These are phyloP conservation scores for Onthophagus sagittarius DNA, from an alignment of 2,888 invertebrate species.

Conservation along the genomic window DNA sequence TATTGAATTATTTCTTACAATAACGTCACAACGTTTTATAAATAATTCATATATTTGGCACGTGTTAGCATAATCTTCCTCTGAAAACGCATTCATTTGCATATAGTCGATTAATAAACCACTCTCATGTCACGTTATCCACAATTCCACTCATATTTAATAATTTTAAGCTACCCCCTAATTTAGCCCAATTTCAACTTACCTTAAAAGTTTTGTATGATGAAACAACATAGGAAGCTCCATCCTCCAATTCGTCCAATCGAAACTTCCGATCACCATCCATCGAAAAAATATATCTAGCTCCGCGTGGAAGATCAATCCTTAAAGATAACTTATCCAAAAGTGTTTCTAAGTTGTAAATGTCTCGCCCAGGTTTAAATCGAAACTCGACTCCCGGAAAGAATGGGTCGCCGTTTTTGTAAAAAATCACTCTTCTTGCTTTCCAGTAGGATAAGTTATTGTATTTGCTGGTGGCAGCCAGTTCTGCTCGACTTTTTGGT, in stretches of 20 bases:
- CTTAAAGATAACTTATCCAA: slow-evolving; percentile 83
- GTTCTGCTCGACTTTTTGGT: slow-evolving; percentile 54
- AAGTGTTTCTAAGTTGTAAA: slow-evolving; percentile 79
- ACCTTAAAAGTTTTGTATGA: slow-evolving; percentile 90
- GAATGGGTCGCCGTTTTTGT: slow-evolving; percentile 90
- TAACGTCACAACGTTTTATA: background rate
- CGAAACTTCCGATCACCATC: slow-evolving; percentile 83
- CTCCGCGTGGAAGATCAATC: slow-evolving; percentile 83
- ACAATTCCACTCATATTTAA: no score
- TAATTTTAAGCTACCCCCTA: no score
- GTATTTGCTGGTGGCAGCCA: slow-evolving; percentile 60
- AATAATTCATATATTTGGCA: background rate
- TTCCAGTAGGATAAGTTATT: slow-evolving; percentile 84
- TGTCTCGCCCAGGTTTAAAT: slow-evolving; percentile 84
- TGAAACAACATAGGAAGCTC: slow-evolving; percentile 90
- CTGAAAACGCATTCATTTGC: background rate
- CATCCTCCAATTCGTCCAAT: slow-evolving; percentile 83
- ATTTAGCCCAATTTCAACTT: slow-evolving; percentile 37
- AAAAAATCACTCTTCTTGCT: slow-evolving; percentile 82
- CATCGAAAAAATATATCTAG: slow-evolving; percentile 87
- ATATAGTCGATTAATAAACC: background rate
- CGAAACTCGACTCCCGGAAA: slow-evolving; percentile 85
- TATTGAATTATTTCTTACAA: background rate
- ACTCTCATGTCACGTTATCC: background rate
- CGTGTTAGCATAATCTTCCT: background rate